A percentile compares a stretch with the other conserved stretches of the same genome.
Conservation (phyloP, 2,797 vertebrate genomes). For the Platalea minor region DNA sequence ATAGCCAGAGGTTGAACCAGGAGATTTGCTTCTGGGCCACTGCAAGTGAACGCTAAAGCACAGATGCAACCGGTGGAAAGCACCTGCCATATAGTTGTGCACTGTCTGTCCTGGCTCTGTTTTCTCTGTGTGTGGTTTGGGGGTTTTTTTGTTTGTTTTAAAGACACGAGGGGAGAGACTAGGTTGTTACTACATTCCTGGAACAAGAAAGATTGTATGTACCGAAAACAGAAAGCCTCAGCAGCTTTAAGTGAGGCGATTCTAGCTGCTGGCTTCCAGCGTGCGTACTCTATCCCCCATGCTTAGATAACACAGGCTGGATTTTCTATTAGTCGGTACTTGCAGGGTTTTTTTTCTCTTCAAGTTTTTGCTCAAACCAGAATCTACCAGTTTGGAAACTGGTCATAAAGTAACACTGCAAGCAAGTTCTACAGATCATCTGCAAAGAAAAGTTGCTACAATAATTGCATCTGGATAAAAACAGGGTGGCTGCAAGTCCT, state of each 20-base stretch:
- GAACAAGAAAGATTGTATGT: not conserved
- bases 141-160: not conserved
- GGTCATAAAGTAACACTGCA: not conserved
- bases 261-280: not conserved
- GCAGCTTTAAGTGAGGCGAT: not conserved
- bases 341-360: not conserved
- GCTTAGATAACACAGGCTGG: not conserved
- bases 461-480: not conserved
- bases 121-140: not conserved
- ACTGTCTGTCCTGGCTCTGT: not conserved
- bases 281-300: accelerated
- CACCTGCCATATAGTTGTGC: not conserved
- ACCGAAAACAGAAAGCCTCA: not conserved
- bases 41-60: not conserved
- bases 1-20: not conserved
- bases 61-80: not conserved
- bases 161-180: not conserved
- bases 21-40: not conserved
- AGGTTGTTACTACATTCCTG: not conserved
- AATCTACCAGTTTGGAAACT: not conserved
- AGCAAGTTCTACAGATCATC: not conserved
- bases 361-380: not conserved
- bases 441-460: not conserved
- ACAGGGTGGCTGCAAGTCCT: not conserved
- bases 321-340: not conserved